Percentiles rank a stretch among this genome's conserved stretches.
Evolutionary conservation across 2,113 vertebrate genomes (phyloP).

Genomic region (Benitochromis conjunctus): DNA sequence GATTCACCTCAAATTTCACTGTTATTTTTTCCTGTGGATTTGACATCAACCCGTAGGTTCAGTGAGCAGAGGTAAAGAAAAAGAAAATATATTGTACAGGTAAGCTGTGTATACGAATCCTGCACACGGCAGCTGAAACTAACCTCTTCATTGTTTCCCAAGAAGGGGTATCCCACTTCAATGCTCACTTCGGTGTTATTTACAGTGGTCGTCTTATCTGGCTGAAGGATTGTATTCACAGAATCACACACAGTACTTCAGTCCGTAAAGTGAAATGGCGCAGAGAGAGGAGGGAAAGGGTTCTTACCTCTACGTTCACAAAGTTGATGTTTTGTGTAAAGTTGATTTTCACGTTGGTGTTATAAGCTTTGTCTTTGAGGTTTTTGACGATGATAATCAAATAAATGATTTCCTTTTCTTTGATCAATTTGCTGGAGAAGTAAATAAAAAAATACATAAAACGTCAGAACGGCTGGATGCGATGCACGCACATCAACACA

Average conservation of each 20-base stretch:
- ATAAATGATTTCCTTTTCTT: conserved; percentile 79
- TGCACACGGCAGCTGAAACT: background rate
- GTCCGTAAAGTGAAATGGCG: background rate
- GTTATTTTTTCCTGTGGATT: conserved; percentile 79
- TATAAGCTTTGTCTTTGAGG: conserved; percentile 90
- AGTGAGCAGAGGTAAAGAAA: background rate
- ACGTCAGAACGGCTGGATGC: background rate
- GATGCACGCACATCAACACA: conserved; percentile 9
- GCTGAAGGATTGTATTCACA: conserved; percentile 61
- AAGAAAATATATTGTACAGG: background rate
- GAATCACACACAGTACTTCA: background rate
- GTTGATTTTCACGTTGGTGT: conserved; percentile 82
- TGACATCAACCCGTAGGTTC: background rate
- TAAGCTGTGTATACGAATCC: too few species aligned
- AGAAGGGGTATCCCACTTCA: conserved; percentile 91
- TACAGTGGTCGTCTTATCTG: conserved; percentile 80
- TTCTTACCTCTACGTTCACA: conserved; percentile 86
- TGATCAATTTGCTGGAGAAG: conserved; percentile 75
- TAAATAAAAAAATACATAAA: background rate
- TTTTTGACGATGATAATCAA: conserved; percentile 80
- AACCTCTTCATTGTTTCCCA: conserved; percentile 75
- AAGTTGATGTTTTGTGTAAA: conserved; percentile 91
- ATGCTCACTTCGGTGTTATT: conserved; percentile 81
- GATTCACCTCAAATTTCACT: conserved; percentile 87
- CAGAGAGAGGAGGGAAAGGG: background rate